These are phyloP conservation scores for Rallus crepitans DNA, from an alignment of 2,797 vertebrate genomes.

Conservation along the genomic window DNA sequence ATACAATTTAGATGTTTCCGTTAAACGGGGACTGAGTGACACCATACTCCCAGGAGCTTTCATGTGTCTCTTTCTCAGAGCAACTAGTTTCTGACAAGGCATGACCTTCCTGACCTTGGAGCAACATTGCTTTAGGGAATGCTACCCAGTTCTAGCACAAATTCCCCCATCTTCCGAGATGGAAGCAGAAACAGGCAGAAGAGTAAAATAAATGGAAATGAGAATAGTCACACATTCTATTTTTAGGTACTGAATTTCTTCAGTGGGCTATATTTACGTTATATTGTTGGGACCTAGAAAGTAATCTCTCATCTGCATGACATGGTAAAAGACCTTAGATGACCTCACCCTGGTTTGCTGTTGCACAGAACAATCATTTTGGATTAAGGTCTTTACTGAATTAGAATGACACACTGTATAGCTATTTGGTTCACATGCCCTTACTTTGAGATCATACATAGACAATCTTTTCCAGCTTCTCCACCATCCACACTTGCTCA, in stretches of 20 bases:
- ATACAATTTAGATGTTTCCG: neutral
- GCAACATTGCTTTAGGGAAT: neutral
- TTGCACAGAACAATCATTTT: neutral
- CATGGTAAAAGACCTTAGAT: neutral
- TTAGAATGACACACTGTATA: neutral
- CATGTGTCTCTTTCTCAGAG: neutral
- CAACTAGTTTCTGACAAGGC: neutral
- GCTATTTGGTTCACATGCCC: neutral
- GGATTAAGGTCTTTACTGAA: neutral
- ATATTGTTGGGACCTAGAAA: neutral
- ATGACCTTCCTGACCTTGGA: neutral
- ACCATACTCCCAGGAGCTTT: neutral
- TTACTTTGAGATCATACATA: neutral
- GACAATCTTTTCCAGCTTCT: neutral
- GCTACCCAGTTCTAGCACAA: neutral
- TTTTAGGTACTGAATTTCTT: neutral
- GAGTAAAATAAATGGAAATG: neutral
- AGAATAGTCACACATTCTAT: neutral
- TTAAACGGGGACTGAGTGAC: neutral
- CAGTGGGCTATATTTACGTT: fast-evolving
- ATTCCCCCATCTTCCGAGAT: neutral
- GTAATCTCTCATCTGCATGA: neutral
- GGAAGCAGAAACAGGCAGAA: neutral
- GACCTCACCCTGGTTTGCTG: neutral
- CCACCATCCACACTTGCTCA: neutral